Conservation (phyloP, 2,888 invertebrate species). For the Diabrotica balteata region DNA sequence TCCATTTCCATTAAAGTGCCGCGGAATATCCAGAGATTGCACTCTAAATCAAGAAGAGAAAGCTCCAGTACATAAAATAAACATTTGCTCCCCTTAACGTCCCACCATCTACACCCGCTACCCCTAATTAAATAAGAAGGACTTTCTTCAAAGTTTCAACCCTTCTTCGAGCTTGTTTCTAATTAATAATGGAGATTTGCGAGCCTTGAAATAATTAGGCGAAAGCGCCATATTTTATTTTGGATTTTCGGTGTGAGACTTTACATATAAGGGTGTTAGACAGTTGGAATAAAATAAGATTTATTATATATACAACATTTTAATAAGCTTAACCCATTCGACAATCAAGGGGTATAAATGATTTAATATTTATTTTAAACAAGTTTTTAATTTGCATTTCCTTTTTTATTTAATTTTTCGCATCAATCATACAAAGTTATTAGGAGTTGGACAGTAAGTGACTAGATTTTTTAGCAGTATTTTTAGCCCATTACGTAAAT, state of each 20-base stretch:
- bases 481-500: too few relatives aligned
- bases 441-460: too few relatives aligned
- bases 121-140: constrained; percentile 45
- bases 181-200: constrained; percentile 51
- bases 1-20: constrained; percentile 40
- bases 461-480: too few relatives aligned
- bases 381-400: too few relatives aligned
- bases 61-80: constrained; percentile 44
- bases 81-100: constrained; percentile 38
- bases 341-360: too few relatives aligned
- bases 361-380: too few relatives aligned
- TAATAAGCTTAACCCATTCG: too few relatives aligned
- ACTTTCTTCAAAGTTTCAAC: constrained; percentile 46
- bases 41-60: constrained; percentile 41
- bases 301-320: too few relatives aligned
- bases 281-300: too few relatives aligned
- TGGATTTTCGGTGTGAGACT: constrained; percentile 7
- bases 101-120: constrained; percentile 30
- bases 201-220: constrained; percentile 45
- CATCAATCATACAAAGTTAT: too few relatives aligned
- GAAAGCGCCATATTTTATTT: constrained; percentile 29
- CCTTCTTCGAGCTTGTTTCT: constrained; percentile 43
- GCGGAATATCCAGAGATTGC: constrained; percentile 39
- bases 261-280: neutral
- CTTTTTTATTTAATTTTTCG: too few relatives aligned